Base-by-base conservation (phyloP, 2,113 vertebrate species). In the Solea senegalensis region DNA sequence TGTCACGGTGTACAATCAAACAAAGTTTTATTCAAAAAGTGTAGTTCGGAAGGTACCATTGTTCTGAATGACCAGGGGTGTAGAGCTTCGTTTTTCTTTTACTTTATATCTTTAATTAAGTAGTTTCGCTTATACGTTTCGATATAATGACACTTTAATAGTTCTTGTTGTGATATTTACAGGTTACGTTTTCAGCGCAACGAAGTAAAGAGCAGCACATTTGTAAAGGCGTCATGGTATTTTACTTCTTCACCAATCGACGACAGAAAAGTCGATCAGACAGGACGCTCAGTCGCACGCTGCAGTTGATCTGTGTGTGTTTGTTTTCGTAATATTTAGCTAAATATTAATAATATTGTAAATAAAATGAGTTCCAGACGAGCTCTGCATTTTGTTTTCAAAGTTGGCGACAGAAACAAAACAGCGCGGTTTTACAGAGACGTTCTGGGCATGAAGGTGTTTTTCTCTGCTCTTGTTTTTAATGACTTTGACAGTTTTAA, bases 301-400 rank as follows among this genome's bases (percentile, higher is more conserved):
- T 28, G 26, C 2, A 0, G 9, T 48, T 14, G 45, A 48, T 48
- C 45, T 2, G 34, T 34, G 34, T 34, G 34, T 6, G 45, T 48
- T 11, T 5, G 45, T 14, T 14, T 14, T 21, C 21, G 21, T 21
- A 21, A 21, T 21, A 21, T 21, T 21, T 21, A 1, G 11, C 1
- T 13, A 4, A 48, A 14, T 11, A 48, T 9, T 13, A 66, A 21
- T 21, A 21, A 21, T 21, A 21, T 21, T 21, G 21, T 21, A 21
- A 21, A 21, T 21, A 83, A 50, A 0, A 93, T 93, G 92, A 69
- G 90, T 69, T 39, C 77, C 4, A 94, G 94, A 12, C 82, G 96
- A 44, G 92, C 95, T 4, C 79, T 98, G 73, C 97, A 99, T 72
- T 99, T 97, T 80, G 97, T 99, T 0, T 97, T 98, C 76, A 99